phyloP scores from a whole-genome alignment of 2,888 invertebrate genomes.

The Itoplectis maculator region DNA sequence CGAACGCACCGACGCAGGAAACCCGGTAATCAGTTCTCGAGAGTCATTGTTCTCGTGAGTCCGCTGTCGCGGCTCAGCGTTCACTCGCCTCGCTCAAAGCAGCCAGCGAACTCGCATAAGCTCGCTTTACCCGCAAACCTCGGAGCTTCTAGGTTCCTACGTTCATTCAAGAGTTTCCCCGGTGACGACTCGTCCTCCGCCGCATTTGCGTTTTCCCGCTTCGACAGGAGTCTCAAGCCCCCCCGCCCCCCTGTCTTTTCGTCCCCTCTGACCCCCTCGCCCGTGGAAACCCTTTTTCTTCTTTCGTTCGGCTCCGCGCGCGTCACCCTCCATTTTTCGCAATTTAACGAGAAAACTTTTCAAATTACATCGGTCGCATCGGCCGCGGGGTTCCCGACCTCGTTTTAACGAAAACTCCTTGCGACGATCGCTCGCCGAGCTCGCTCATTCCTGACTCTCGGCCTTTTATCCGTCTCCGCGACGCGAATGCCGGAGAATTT shows the following conservation, averaged over 20 bases:
- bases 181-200: constrained; percentile 12
- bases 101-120: not conserved
- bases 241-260: not conserved
- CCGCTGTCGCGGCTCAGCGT: constrained; percentile 58
- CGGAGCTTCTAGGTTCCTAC: constrained; percentile 9
- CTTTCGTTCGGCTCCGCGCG: constrained; percentile 65
- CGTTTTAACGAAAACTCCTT: constrained; percentile 67
- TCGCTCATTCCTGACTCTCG: constrained; percentile 36
- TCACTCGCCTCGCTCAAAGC: constrained; percentile 29
- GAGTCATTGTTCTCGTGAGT: constrained; percentile 45
- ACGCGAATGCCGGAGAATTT: constrained; percentile 41
- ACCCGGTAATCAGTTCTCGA: constrained; percentile 11
- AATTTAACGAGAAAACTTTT: constrained; percentile 83
- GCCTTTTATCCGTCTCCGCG: constrained; percentile 44
- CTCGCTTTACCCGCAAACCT: not conserved
- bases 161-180: constrained; percentile 56
- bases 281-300: constrained; percentile 63
- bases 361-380: constrained; percentile 78
- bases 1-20: too few species aligned
- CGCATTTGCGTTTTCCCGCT: constrained; percentile 56
- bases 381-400: constrained; percentile 60
- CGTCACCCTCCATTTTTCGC: constrained; percentile 74
- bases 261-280: not conserved
- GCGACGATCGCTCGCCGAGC: constrained; percentile 55
- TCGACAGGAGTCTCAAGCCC: constrained; percentile 11